A percentile compares a stretch with the other conserved stretches of the same genome.
phyloP scores from a whole-genome alignment of 2,888 invertebrate species.

The Plemyria rubiginata region DNA sequence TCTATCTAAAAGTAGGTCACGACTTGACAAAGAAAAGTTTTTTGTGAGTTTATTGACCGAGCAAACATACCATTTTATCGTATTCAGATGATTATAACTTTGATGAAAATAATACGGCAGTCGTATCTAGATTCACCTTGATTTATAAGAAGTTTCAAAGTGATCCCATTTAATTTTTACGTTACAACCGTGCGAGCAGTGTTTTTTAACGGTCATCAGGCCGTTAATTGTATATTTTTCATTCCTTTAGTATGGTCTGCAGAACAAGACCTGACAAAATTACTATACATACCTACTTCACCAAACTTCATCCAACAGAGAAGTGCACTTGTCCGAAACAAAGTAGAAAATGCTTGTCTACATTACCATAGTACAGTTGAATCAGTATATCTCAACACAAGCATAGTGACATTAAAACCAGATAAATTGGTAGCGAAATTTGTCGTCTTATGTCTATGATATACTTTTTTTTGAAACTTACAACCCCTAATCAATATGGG shows the following conservation, averaged over 20 bases:
- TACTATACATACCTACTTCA: conserved; percentile 17
- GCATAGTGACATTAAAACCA: not conserved
- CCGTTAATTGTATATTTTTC: not conserved
- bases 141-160: too few relatives aligned
- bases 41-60: not conserved
- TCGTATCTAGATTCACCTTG: too few relatives aligned
- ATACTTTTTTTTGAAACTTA: too few relatives aligned
- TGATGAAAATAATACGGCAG: too few relatives aligned
- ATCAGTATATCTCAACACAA: not conserved
- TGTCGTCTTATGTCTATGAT: too few relatives aligned
- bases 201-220: too few relatives aligned
- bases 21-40: not conserved
- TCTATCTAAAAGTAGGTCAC: conserved; percentile 8
- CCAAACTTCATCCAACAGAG: conserved; percentile 15
- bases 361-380: conserved; percentile 3
- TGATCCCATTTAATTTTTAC: too few relatives aligned
- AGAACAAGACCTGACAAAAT: conserved; percentile 14
- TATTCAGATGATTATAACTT: too few relatives aligned
- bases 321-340: conserved; percentile 29
- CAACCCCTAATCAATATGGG: too few relatives aligned
- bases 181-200: too few relatives aligned
- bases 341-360: conserved; percentile 26
- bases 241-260: not conserved
- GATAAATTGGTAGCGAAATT: not conserved
- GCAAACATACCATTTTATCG: too few relatives aligned